phyloP scores from a whole-genome alignment of 1,140 invertebrate species.

The Harlomillsia oculata region DNA sequence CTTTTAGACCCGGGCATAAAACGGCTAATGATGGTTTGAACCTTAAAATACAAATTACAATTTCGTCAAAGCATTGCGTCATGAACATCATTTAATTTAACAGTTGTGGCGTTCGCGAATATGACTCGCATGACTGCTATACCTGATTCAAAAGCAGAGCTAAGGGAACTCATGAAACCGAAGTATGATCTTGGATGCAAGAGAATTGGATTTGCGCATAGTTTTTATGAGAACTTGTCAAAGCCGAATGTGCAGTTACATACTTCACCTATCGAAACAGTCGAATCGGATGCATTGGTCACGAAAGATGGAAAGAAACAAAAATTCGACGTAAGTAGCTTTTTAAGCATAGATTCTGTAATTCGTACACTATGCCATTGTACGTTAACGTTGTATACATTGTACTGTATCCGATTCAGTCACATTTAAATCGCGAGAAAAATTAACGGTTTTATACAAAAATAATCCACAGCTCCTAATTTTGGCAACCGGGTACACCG shows the following conservation, averaged over 20 bases:
- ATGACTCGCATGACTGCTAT: not conserved
- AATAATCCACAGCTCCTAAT: conserved; percentile 17
- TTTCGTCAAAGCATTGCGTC: not conserved
- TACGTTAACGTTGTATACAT: not conserved
- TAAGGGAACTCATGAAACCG: conserved; percentile 11
- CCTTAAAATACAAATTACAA: not conserved
- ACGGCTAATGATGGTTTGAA: not conserved
- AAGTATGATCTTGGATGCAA: conserved; percentile 29
- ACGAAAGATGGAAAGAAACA: conserved; percentile 5
- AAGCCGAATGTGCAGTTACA: conserved; percentile 18
- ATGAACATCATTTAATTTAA: not conserved
- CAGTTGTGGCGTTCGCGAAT: not conserved
- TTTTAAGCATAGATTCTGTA: too few relatives aligned
- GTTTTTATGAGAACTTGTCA: conserved; percentile 7
- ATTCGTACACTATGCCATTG: not conserved
- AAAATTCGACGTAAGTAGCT: conserved; percentile 19
- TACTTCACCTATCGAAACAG: conserved; percentile 6
- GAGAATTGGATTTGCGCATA: conserved; percentile 8
- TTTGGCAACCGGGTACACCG: conserved; percentile 20
- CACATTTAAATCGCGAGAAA: not conserved
- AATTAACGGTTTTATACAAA: not conserved
- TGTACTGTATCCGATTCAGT: not conserved
- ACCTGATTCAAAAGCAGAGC: not conserved
- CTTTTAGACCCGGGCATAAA: not conserved
- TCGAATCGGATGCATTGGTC: not conserved